Conservation (phyloP, 1,140 invertebrate genomes). For the Caenorhabditis inopinata region DNA sequence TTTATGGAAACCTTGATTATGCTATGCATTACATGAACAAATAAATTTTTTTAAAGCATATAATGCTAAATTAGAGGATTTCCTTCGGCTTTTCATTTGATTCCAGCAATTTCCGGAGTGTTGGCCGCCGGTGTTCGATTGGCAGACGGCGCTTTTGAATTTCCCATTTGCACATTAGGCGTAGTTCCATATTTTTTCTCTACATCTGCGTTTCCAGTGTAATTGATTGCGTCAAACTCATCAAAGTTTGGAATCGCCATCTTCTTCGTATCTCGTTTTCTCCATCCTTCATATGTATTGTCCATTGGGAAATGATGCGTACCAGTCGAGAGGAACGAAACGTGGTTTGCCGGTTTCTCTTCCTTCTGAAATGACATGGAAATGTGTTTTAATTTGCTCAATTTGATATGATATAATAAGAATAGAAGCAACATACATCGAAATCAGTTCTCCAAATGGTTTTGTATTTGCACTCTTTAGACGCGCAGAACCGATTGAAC, state of each 20-base stretch:
- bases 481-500: neutral
- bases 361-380: too few relatives aligned
- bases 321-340: neutral
- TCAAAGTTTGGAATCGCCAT: neutral
- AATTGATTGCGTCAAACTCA: too few relatives aligned
- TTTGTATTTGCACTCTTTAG: slow-evolving; percentile 4
- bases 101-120: too few relatives aligned
- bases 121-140: too few relatives aligned
- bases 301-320: neutral
- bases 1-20: too few relatives aligned
- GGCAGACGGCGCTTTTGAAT: too few relatives aligned
- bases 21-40: too few relatives aligned
- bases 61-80: neutral
- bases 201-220: too few relatives aligned
- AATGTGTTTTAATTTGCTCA: too few relatives aligned
- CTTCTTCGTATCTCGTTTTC: neutral
- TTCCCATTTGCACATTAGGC: too few relatives aligned
- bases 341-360: neutral
- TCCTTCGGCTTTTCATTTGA: neutral
- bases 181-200: neutral
- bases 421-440: neutral
- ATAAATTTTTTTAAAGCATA: too few relatives aligned
- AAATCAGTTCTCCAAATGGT: slow-evolving; percentile 1
- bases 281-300: neutral
- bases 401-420: too few relatives aligned